Evolutionary conservation across 2,797 vertebrate species (phyloP), one percentile per base, ranked within the genome.

Genomic region (Galaxias olidus): DNA sequence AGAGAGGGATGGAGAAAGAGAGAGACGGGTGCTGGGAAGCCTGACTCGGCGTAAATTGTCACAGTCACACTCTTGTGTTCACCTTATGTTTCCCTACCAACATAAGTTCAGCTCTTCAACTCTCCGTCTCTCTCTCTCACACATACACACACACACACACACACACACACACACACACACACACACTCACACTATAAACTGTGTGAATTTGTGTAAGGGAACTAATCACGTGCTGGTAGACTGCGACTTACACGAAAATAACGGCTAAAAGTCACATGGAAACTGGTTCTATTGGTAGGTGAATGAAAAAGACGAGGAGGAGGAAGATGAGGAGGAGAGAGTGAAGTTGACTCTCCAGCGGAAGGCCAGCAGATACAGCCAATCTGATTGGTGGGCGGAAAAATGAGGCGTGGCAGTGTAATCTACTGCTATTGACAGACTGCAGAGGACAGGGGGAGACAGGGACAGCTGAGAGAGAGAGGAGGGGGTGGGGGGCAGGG

Each of bases 1-100:
- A 59, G 61, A 65, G 60, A n/a, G 61, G 54, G 44, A 62, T 14
- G 51, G 47, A 64, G 4, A 63, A 49, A 44, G 47, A 63, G 49
- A 55, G 5, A 17, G 48, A 30, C 6, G 30, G 30, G 30, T 30
- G 30, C 30, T 30, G 30, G 30, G 30, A 30, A 45, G 56, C 42
- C 44, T 58, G 56, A 51, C 42, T 13, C 42, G 13, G 45, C 45
- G 9, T 47, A 4, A 4, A 47, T 47, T 14, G 45, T 47, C 45
- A 47, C 9, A 3, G 30, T 30, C 30, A 30, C 30, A 30, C 30
- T 30, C 30, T 30, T 30, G 2, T 6, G 6, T 30, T 30, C 30
- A 3, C 30, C 30, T 30, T 30, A 30, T 30, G 30, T 30, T 30
- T 6, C 3, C 30, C 30, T 30, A 30, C 30, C n/a, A n/a, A n/a